Conservation (phyloP, 1,140 invertebrate species). For the Eueides isabella region DNA sequence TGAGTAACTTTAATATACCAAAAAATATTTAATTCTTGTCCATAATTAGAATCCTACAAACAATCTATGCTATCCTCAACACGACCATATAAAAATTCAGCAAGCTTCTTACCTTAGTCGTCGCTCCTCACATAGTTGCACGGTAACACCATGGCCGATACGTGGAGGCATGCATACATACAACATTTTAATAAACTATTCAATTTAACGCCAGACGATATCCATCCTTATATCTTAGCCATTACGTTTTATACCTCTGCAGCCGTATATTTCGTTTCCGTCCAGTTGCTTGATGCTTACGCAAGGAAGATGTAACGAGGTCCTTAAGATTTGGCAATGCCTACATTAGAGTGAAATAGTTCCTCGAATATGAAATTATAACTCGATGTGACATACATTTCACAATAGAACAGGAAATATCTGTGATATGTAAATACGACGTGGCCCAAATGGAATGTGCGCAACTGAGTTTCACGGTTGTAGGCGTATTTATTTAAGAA, state of each 20-base stretch:
- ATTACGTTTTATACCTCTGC: neutral
- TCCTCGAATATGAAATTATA: conserved; percentile 34
- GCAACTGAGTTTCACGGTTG: too few species aligned
- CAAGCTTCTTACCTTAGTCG: conserved; percentile 46
- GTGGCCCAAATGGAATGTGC: neutral
- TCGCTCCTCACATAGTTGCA: conserved; percentile 47
- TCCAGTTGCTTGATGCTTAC: conserved; percentile 17
- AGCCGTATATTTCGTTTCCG: neutral
- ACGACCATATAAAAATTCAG: conserved; percentile 44
- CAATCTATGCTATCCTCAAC: neutral
- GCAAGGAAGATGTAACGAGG: conserved; percentile 35
- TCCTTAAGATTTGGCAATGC: conserved; percentile 39
- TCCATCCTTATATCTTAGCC: conserved; percentile 13
- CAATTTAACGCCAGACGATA: conserved; percentile 25
- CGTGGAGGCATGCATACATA: conserved; percentile 55
- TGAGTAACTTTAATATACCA: too few species aligned
- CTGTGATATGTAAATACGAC: conserved; percentile 1
- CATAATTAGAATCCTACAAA: neutral
- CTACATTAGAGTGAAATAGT: conserved; percentile 30
- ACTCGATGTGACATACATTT: conserved; percentile 10
- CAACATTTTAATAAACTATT: conserved; percentile 23
- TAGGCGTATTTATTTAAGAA: too few species aligned
- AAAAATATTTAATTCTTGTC: neutral
- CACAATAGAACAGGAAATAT: conserved; percentile 13
- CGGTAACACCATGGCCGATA: conserved; percentile 49